Conservation (phyloP, 2,797 vertebrate genomes). For the Hirundo rustica region DNA sequence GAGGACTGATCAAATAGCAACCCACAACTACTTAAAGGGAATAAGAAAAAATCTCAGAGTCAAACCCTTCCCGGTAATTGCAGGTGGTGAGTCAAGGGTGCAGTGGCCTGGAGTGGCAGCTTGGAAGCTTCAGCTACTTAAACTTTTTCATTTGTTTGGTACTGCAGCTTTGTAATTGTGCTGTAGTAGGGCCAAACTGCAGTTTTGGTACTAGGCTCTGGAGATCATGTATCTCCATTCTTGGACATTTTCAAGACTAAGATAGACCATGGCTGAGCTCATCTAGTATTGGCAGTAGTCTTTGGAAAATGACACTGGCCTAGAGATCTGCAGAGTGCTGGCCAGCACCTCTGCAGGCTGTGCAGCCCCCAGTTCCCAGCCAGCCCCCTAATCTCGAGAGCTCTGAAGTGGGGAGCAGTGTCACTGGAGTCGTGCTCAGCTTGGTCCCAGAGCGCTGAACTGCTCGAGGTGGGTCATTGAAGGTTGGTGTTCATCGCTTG, state of each 20-base stretch:
- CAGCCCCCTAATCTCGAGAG: background rate
- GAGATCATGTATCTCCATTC: background rate
- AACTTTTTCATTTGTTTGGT: background rate
- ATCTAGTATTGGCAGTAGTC: background rate
- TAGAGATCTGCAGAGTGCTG: background rate
- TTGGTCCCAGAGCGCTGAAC: background rate
- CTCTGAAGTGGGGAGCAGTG: background rate
- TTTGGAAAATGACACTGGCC: background rate
- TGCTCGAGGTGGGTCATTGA: background rate
- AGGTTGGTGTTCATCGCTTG: background rate
- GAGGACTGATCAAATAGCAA: background rate
- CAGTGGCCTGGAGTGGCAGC: background rate
- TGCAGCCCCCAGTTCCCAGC: background rate
- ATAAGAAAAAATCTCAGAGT: background rate
- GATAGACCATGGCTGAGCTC: background rate
- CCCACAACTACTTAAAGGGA: background rate
- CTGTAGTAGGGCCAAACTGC: background rate
- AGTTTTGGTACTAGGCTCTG: background rate
- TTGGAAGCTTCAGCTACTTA: background rate
- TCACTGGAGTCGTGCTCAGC: background rate
- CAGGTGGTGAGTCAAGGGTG: background rate
- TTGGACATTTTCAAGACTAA: background rate
- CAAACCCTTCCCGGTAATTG: background rate
- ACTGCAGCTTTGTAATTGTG: background rate
- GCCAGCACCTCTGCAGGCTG: background rate